Percentiles rank a stretch among this genome's conserved stretches.
Evolutionary conservation across 2,888 invertebrate genomes (phyloP).

Genomic region (Plagiodera versicolora): DNA sequence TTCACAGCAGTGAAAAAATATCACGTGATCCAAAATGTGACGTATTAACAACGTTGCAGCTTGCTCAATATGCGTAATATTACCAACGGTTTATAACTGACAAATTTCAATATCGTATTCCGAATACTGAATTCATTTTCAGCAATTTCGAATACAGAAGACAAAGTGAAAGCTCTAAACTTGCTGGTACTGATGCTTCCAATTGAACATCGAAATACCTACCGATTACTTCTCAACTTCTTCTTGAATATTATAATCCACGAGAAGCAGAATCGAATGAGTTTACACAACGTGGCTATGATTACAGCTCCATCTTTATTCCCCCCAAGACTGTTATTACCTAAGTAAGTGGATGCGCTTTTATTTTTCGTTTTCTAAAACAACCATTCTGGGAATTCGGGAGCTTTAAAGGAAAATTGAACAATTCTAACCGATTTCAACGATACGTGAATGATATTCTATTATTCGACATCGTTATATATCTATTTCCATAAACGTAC

Average conservation of each 20-base stretch:
- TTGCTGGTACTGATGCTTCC: slow-evolving; percentile 81
- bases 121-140: slow-evolving; percentile 31
- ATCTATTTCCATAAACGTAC: too few relatives aligned
- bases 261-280: slow-evolving; percentile 82
- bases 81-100: too few relatives aligned
- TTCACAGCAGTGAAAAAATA: too few relatives aligned
- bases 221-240: slow-evolving; percentile 77
- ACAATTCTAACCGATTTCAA: too few relatives aligned
- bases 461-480: too few relatives aligned
- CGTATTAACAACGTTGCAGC: too few relatives aligned
- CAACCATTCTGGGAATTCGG: too few relatives aligned
- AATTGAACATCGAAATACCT: slow-evolving; percentile 80
- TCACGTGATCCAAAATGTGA: too few relatives aligned
- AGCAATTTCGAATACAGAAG: slow-evolving; percentile 62
- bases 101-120: background rate
- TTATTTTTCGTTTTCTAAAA: too few relatives aligned
- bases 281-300: slow-evolving; percentile 88
- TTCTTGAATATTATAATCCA: slow-evolving; percentile 72
- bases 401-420: too few relatives aligned
- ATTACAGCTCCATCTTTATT: slow-evolving; percentile 94
- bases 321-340: slow-evolving; percentile 63
- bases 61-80: too few relatives aligned
- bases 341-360: slow-evolving; percentile 44
- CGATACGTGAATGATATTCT: too few relatives aligned
- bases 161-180: slow-evolving; percentile 71